Percentiles rank a stretch among this genome's conserved stretches.
Evolutionary conservation across 2,797 vertebrate genomes (phyloP).

Genomic region (Tolypeutes matacus): DNA sequence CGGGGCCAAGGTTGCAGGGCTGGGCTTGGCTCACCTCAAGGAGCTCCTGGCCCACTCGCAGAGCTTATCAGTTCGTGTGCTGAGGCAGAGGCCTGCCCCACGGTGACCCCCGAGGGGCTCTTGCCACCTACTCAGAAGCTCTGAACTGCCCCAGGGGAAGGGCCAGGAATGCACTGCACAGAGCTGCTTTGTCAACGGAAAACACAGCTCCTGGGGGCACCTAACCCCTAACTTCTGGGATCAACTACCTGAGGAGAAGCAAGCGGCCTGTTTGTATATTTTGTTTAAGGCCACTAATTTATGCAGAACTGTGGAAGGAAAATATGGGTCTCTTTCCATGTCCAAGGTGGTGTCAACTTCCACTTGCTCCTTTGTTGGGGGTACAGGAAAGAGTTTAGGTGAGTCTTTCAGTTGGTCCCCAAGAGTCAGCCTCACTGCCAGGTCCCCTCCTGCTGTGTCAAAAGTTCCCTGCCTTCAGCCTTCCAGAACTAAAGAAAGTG

Average conservation of each 20-base stretch:
- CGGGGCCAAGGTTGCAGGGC: slow-evolving; percentile 92
- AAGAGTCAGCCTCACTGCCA: not conserved
- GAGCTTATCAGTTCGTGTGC: slow-evolving; percentile 92
- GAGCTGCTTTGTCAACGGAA: not conserved
- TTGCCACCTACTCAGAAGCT: not conserved
- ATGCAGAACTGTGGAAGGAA: not conserved
- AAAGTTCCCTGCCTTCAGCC: not conserved
- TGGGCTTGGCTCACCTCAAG: slow-evolving; percentile 91
- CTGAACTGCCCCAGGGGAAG: accelerated
- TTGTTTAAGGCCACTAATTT: slow-evolving; percentile 51
- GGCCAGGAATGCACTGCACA: not conserved
- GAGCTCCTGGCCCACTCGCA: slow-evolving; percentile 91
- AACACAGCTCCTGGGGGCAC: not conserved
- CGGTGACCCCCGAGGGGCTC: slow-evolving; percentile 84
- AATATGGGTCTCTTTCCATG: not conserved
- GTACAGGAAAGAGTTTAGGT: not conserved
- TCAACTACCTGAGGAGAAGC: not conserved
- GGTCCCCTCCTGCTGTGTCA: not conserved
- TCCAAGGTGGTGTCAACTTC: not conserved
- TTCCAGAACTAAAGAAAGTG: slow-evolving; percentile 7
- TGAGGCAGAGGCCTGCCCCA: slow-evolving; percentile 90
- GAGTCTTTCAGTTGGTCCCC: not conserved
- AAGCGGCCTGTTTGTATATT: not conserved
- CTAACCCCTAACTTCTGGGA: not conserved
- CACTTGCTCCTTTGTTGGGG: not conserved